Percentiles rank a stretch among this genome's conserved stretches.
phyloP scores from a whole-genome alignment of 2,888 invertebrate species.

The Polietes domitor region DNA sequence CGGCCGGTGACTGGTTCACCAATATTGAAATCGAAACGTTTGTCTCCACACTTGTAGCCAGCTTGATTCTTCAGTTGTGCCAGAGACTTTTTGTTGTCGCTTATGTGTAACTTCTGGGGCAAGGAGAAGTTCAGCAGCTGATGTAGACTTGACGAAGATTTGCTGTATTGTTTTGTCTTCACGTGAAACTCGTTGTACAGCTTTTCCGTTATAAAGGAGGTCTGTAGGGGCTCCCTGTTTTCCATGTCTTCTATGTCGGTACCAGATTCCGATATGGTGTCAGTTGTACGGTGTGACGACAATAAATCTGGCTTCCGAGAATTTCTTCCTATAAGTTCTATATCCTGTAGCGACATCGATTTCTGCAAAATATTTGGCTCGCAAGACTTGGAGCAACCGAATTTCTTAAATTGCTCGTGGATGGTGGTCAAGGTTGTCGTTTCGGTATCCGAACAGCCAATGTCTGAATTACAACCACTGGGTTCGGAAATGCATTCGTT shows the following conservation, averaged over 20 bases:
- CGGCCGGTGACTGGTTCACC: conserved; percentile 77
- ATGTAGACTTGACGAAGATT: conserved; percentile 84
- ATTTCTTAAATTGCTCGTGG: conserved; percentile 69
- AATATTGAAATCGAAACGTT: conserved; percentile 72
- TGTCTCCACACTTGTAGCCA: conserved; percentile 45
- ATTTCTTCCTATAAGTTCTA: conserved; percentile 75
- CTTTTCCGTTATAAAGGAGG: conserved; percentile 86
- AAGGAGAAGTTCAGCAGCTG: conserved; percentile 79
- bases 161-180: conserved; percentile 86
- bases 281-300: conserved; percentile 72
- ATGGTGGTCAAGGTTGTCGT: conserved; percentile 75
- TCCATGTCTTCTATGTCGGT: conserved; percentile 77
- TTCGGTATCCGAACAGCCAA: conserved; percentile 75
- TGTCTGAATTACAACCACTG: conserved; percentile 70
- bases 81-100: conserved; percentile 77
- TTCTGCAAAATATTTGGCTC: conserved; percentile 75
- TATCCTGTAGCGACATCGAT: conserved; percentile 80
- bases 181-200: conserved; percentile 87
- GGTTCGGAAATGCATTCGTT: conserved; percentile 73
- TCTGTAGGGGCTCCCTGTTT: conserved; percentile 80
- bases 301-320: conserved; percentile 77
- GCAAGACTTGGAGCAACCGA: conserved; percentile 61
- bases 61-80: conserved; percentile 75
- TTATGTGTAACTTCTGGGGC: conserved; percentile 82
- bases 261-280: conserved; percentile 78